These are phyloP conservation scores for Macrotrachela quadricornifera DNA, from an alignment of 1,140 invertebrate genomes.

Conservation along the genomic window DNA sequence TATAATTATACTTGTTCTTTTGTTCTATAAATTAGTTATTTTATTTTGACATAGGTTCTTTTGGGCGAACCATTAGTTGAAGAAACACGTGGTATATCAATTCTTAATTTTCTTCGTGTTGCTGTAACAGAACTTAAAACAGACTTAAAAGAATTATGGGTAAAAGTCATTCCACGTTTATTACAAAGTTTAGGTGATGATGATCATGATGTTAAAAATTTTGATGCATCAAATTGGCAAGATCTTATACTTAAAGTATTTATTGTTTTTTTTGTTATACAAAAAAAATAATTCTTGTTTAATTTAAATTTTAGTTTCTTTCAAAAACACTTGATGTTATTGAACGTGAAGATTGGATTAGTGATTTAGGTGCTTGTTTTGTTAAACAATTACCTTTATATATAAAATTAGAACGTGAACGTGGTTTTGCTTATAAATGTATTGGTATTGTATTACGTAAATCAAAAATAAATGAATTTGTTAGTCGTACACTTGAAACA, in stretches of 20 bases:
- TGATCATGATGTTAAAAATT: slow-evolving; percentile 18
- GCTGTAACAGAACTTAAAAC: too few relatives aligned
- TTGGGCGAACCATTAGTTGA: background rate
- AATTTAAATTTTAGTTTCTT: slow-evolving; percentile 26
- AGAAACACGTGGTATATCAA: background rate
- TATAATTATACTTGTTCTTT: too few relatives aligned
- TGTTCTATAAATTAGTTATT: too few relatives aligned
- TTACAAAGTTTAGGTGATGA: slow-evolving; percentile 20
- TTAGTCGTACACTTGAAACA: slow-evolving; percentile 41
- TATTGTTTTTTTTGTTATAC: too few relatives aligned
- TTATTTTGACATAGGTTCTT: too few relatives aligned
- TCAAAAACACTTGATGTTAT: slow-evolving; percentile 36
- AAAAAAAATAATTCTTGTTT: too few relatives aligned
- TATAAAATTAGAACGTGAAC: slow-evolving; percentile 23
- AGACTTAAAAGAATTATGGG: slow-evolving; percentile 39
- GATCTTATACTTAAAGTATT: too few relatives aligned
- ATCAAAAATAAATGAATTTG: slow-evolving; percentile 41
- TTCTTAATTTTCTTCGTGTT: too few relatives aligned
- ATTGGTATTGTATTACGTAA: slow-evolving; percentile 45
- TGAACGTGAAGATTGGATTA: slow-evolving; percentile 33
- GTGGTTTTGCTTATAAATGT: slow-evolving; percentile 35
- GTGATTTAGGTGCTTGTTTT: slow-evolving; percentile 33
- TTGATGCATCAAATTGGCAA: background rate
- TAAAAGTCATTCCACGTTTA: slow-evolving; percentile 47
- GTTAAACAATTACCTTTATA: slow-evolving; percentile 32